Base-by-base conservation (phyloP, 2,888 invertebrate genomes). In the Graphium colonna region DNA sequence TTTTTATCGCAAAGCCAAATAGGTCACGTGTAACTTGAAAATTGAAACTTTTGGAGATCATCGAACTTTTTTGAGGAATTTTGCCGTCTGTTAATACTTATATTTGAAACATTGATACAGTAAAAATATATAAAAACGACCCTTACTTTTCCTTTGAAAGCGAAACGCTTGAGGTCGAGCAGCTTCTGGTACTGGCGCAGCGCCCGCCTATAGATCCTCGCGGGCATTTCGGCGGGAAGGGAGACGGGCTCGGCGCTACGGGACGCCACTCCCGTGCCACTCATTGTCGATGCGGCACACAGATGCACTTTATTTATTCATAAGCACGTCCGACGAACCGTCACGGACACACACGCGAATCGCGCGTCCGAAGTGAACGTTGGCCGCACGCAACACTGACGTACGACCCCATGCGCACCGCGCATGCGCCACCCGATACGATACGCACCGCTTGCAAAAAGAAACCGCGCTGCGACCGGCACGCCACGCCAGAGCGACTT, bases 141-240 rank as follows among this genome's bases (percentile, higher is more conserved):
- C 59, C 89, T 88, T 87, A 89, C 89, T 83, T 87, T 88, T 72
- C 87, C 84, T 78, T 89, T 90, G 59, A 76, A 82, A 73, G 91
- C 79, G 71, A 89, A 82, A 58, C 90, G 89, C 69, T 87, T 89
- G 58, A 91, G 78, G 73, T 92, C 91, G 61, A 92, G 79, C 56
- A 92, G 83, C 73, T 91, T 91, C 70, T 92, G 92, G 72, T 92
- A 92, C 73, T 92, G 92, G 55, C 92, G 91, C 26, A 92, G 90
- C 58, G 92, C 92, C 60, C 92, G 81, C 67, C 91, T 76, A 74
- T 91, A 92, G 52, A 92, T 78, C 58, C 91, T 79, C 64, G 90
- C 90, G 41, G 91, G 82, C 51, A 85, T 71, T 55, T 82, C 81
- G 16, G 69, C 60, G 43, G 83, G 76, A 61, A 80, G 62, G 55